A percentile compares a stretch with the other conserved stretches of the same genome.
These are phyloP conservation scores for Venustaconcha ellipsiformis DNA, from an alignment of 1,140 invertebrate genomes.

Conservation along the genomic window DNA sequence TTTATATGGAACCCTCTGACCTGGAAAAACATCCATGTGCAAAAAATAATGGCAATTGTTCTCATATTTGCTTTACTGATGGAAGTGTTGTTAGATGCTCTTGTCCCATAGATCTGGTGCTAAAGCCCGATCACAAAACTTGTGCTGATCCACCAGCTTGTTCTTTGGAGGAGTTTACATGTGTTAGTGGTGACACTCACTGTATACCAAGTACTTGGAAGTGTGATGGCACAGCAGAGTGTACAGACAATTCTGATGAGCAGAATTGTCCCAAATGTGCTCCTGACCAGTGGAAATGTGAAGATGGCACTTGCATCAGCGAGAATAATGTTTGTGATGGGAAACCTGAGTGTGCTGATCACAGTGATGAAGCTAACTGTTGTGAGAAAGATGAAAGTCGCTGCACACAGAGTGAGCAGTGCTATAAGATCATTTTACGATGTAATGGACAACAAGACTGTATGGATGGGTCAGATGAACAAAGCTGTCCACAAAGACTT, in stretches of 20 bases:
- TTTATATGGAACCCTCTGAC: slow-evolving; percentile 46
- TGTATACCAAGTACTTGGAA: slow-evolving; percentile 65
- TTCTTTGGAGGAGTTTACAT: slow-evolving; percentile 66
- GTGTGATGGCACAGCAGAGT: slow-evolving; percentile 76
- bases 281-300: slow-evolving; percentile 65
- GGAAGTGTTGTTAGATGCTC: slow-evolving; percentile 72
- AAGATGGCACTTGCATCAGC: slow-evolving; percentile 73
- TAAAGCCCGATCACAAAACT: slow-evolving; percentile 54
- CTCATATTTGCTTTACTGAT: slow-evolving; percentile 93
- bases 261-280: slow-evolving; percentile 85
- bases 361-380: slow-evolving; percentile 84
- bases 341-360: slow-evolving; percentile 79
- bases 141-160: slow-evolving; percentile 66
- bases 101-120: slow-evolving; percentile 61
- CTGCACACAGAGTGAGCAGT: slow-evolving; percentile 29
- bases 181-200: slow-evolving; percentile 51
- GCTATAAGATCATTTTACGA: slow-evolving; percentile 24
- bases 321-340: slow-evolving; percentile 80
- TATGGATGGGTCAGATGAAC: slow-evolving; percentile 43
- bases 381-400: slow-evolving; percentile 37
- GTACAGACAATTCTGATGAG: slow-evolving; percentile 84
- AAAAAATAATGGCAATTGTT: slow-evolving; percentile 77
- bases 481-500: slow-evolving; percentile 72
- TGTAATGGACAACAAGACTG: slow-evolving; percentile 46
- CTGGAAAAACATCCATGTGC: slow-evolving; percentile 54